phyloP scores from a whole-genome alignment of 2,113 vertebrate genomes.

The Clarias gariepinus region DNA sequence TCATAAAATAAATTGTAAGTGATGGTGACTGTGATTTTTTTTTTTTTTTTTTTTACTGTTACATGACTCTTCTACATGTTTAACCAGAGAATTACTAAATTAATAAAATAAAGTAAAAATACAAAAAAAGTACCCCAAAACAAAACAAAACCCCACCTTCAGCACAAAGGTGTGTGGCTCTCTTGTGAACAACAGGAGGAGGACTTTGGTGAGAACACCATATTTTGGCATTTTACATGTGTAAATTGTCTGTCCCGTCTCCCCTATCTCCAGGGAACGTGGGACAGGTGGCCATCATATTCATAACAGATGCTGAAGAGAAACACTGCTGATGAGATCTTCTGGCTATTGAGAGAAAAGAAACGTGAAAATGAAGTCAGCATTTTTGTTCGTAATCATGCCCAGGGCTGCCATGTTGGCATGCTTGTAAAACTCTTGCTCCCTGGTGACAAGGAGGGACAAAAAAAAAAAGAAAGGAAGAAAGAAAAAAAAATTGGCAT shows the following conservation, averaged over 20 bases:
- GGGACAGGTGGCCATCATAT: slow-evolving; percentile 59
- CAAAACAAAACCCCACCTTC: slow-evolving; percentile 31
- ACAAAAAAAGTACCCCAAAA: neutral
- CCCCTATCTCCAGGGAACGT: slow-evolving; percentile 51
- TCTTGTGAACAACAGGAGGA: slow-evolving; percentile 43
- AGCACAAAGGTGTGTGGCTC: slow-evolving; percentile 46
- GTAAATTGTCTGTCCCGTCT: slow-evolving; percentile 60
- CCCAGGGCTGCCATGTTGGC: slow-evolving; percentile 48
- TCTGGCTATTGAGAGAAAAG: slow-evolving; percentile 54
- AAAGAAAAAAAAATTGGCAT: slow-evolving; percentile 32
- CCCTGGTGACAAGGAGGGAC: slow-evolving; percentile 39
- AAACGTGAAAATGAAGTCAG: slow-evolving; percentile 58
- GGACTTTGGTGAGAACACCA: slow-evolving; percentile 52
- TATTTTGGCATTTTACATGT: slow-evolving; percentile 55
- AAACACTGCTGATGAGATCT: slow-evolving; percentile 55
- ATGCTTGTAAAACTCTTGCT: slow-evolving; percentile 51
- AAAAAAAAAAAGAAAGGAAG: slow-evolving; percentile 25
- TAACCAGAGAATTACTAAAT: neutral
- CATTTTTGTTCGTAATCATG: slow-evolving; percentile 48
- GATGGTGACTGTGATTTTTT: neutral
- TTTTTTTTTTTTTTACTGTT: too few species aligned
- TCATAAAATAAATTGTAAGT: neutral
- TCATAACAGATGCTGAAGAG: slow-evolving; percentile 57
- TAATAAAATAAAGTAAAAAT: neutral
- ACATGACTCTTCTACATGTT: neutral